phyloP scores from a whole-genome alignment of 2,113 vertebrate species.

The Pygoscelis antarcticus region DNA sequence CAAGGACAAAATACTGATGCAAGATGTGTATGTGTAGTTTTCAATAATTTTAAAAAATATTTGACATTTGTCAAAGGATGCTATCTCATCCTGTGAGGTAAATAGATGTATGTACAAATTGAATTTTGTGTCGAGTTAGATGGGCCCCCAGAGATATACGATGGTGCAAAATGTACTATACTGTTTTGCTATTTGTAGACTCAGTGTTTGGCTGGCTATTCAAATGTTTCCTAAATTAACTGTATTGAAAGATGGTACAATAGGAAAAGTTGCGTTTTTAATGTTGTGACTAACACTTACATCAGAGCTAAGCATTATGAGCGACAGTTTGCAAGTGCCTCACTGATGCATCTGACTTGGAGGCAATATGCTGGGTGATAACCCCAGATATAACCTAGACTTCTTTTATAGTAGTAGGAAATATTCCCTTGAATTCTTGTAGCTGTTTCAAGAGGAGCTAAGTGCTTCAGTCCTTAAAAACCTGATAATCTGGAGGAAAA shows the following conservation, averaged over 20 bases:
- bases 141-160: neutral
- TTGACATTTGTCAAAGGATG: neutral
- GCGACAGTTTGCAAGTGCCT: neutral
- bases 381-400: neutral
- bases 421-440: neutral
- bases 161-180: neutral
- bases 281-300: neutral
- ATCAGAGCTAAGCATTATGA: neutral
- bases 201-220: slow-evolving; percentile 31
- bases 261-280: neutral
- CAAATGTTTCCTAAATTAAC: neutral
- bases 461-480: neutral
- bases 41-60: neutral
- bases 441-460: neutral
- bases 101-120: neutral
- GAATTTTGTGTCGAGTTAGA: neutral
- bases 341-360: neutral
- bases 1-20: neutral
- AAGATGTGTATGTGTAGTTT: neutral
- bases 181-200: neutral
- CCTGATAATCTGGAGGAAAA: neutral
- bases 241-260: neutral
- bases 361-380: neutral
- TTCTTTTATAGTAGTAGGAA: neutral
- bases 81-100: neutral